These are phyloP conservation scores for Macropodus opercularis DNA, from an alignment of 2,797 vertebrate species.

Conservation along the genomic window DNA sequence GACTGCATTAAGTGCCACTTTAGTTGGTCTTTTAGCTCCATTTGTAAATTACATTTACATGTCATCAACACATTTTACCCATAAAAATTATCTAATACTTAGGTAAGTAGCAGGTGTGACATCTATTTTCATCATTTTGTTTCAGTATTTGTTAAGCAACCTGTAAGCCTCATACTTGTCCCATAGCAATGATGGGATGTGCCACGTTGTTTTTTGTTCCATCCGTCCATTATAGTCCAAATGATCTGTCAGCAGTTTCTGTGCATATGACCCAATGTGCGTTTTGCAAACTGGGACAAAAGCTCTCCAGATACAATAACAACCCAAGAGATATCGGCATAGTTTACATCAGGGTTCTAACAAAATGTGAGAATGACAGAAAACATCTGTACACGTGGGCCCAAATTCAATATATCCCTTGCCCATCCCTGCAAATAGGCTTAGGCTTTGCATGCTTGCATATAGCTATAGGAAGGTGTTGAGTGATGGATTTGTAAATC, in stretches of 20 bases:
- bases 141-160: too few relatives aligned
- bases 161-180: too few relatives aligned
- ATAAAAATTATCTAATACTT: neutral
- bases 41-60: neutral
- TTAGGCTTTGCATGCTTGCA: too few relatives aligned
- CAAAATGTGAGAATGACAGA: neutral
- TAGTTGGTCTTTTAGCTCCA: constrained; percentile 2
- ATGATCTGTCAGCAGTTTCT: too few relatives aligned
- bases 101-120: neutral
- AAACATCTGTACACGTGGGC: neutral
- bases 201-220: too few relatives aligned
- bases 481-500: too few relatives aligned
- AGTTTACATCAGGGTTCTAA: neutral
- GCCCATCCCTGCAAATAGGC: too few relatives aligned
- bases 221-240: too few relatives aligned
- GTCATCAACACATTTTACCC: neutral
- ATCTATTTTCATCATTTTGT: neutral
- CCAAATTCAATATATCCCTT: too few relatives aligned
- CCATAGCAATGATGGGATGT: neutral
- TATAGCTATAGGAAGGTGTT: too few relatives aligned
- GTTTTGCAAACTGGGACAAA: constrained; percentile 14
- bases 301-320: constrained; percentile 2
- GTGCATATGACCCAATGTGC: too few relatives aligned
- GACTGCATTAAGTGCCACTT: neutral
- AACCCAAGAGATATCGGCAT: neutral